Percentiles rank a stretch among this genome's conserved stretches.
These are phyloP conservation scores for Drosophila mojavensis DNA, from an alignment of 1,140 invertebrate genomes.

Conservation along the genomic window DNA sequence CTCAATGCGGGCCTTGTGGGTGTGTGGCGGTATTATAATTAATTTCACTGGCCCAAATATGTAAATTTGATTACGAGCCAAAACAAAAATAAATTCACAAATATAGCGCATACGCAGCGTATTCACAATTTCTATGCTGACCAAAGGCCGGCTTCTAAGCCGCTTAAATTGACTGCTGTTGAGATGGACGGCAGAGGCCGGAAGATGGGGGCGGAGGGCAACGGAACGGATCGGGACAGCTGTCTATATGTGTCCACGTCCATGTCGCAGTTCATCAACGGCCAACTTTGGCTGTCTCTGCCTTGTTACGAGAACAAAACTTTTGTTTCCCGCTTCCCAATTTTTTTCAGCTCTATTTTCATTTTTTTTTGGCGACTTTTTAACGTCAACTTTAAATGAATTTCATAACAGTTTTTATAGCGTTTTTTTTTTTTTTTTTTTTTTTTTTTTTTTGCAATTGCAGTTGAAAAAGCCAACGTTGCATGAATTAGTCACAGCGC, in stretches of 20 bases:
- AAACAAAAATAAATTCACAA: slow-evolving; percentile 65
- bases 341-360: slow-evolving; percentile 17
- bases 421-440: not conserved
- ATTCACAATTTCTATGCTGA: slow-evolving; percentile 31
- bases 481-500: slow-evolving; percentile 52
- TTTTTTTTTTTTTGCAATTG: not conserved
- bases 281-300: slow-evolving; percentile 58
- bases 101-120: slow-evolving; percentile 70
- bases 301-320: slow-evolving; percentile 59
- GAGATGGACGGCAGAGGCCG: not conserved
- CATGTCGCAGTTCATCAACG: slow-evolving; percentile 65
- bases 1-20: slow-evolving; percentile 29
- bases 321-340: slow-evolving; percentile 47
- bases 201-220: not conserved
- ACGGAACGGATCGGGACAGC: not conserved
- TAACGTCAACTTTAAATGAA: slow-evolving; percentile 73
- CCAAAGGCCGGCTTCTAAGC: slow-evolving; percentile 56
- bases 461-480: slow-evolving; percentile 51
- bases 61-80: slow-evolving; percentile 70
- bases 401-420: slow-evolving; percentile 65
- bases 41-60: slow-evolving; percentile 76
- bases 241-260: slow-evolving; percentile 59
- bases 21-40: slow-evolving; percentile 69
- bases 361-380: slow-evolving; percentile 59
- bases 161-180: slow-evolving; percentile 72